Evolutionary conservation across 2,113 vertebrate species (phyloP).

Genomic region (Oceanites oceanicus): DNA sequence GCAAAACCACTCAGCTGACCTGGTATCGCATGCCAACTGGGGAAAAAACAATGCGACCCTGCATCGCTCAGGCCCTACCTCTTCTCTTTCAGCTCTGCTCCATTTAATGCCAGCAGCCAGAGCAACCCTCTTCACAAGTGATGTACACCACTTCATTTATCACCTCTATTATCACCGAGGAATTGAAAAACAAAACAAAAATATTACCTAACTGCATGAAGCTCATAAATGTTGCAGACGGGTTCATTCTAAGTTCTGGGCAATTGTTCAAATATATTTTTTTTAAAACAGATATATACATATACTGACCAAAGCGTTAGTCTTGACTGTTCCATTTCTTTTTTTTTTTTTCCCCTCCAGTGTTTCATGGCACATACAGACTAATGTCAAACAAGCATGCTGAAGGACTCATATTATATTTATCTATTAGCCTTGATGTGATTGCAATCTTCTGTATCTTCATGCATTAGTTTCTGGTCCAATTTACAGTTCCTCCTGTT

Average conservation of each 20-base stretch:
- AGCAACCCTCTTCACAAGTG: neutral
- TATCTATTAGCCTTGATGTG: constrained; percentile 16
- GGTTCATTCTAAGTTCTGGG: constrained; percentile 50
- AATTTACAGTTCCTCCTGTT: constrained; percentile 18
- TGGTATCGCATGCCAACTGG: accelerated
- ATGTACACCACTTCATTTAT: neutral
- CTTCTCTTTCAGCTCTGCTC: neutral
- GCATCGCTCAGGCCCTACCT: neutral
- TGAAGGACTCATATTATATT: neutral
- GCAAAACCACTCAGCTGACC: neutral
- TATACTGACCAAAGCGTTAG: neutral
- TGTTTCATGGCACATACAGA: neutral
- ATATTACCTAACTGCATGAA: constrained; percentile 14
- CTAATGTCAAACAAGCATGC: neutral
- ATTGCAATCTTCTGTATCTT: constrained; percentile 12
- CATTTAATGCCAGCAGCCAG: neutral
- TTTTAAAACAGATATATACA: neutral
- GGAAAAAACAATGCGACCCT: neutral
- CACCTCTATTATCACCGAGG: neutral
- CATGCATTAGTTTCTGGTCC: neutral
- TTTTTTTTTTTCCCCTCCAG: neutral
- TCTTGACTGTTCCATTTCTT: neutral
- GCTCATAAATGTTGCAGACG: constrained; percentile 3
- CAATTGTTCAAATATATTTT: constrained; percentile 18
- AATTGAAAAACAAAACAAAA: constrained; percentile 20